A percentile compares a stretch with the other conserved stretches of the same genome.
phyloP scores from a whole-genome alignment of 2,888 invertebrate genomes.

The Mechanitis messenoides region DNA sequence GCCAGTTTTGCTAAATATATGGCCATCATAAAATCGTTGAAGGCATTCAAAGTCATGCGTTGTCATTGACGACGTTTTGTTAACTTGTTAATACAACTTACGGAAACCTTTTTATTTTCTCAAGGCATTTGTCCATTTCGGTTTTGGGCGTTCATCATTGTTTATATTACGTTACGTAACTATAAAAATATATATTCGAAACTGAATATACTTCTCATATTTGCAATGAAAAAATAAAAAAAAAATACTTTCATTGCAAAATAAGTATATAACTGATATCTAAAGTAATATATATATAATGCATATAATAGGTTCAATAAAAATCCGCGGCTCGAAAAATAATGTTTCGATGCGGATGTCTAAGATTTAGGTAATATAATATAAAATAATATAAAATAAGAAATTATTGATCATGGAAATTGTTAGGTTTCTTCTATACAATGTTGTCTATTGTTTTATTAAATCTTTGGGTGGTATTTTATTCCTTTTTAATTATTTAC shows the following conservation, averaged over 20 bases:
- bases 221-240: neutral
- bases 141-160: slow-evolving; percentile 39
- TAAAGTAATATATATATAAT: slow-evolving; percentile 3
- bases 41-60: slow-evolving; percentile 60
- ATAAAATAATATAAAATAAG: no score
- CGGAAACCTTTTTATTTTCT: slow-evolving; percentile 55
- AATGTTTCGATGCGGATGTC: slow-evolving; percentile 4
- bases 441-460: neutral
- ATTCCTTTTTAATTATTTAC: no score
- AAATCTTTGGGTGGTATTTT: no score
- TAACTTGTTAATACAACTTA: slow-evolving; percentile 52
- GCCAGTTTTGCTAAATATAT: slow-evolving; percentile 68
- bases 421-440: neutral
- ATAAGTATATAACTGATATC: neutral
- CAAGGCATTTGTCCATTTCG: slow-evolving; percentile 43
- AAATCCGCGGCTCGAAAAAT: slow-evolving; percentile 7
- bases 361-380: slow-evolving; percentile 9
- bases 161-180: slow-evolving; percentile 27
- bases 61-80: slow-evolving; percentile 65
- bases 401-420: slow-evolving; percentile 4
- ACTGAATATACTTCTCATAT: neutral
- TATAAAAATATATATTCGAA: neutral
- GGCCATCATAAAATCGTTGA: slow-evolving; percentile 65
- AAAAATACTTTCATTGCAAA: neutral
- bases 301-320: neutral